Evolutionary conservation across 2,888 invertebrate species (phyloP).

Genomic region (Latrodectus elegans): DNA sequence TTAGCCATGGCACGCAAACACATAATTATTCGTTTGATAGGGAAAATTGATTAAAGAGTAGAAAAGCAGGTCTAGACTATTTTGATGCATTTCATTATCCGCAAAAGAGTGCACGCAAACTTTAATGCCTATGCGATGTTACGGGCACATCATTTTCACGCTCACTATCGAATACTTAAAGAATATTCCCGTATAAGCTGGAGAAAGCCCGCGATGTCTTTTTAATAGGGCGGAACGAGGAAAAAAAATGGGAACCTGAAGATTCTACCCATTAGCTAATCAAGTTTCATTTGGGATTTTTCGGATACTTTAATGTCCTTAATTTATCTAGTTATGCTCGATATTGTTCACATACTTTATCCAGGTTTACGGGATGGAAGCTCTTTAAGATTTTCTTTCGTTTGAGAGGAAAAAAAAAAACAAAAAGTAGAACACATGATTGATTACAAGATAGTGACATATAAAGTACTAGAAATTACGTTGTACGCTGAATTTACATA

Average conservation of each 20-base stretch:
- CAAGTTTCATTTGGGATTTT: slow-evolving; percentile 30
- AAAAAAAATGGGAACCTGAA: slow-evolving; percentile 7
- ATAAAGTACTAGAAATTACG: too few species aligned
- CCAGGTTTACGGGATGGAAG: neutral
- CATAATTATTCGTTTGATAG: slow-evolving; percentile 68
- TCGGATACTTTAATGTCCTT: slow-evolving; percentile 17
- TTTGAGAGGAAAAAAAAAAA: too few species aligned
- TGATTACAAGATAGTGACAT: too few species aligned
- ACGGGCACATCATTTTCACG: slow-evolving; percentile 40
- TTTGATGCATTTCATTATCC: slow-evolving; percentile 64
- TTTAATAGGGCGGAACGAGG: slow-evolving; percentile 7
- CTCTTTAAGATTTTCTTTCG: neutral
- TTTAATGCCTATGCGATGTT: slow-evolving; percentile 22
- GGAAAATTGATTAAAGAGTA: slow-evolving; percentile 67
- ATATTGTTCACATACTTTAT: slow-evolving; percentile 13
- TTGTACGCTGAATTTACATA: too few species aligned
- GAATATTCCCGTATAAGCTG: slow-evolving; percentile 1
- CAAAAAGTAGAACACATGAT: too few species aligned
- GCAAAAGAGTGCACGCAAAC: slow-evolving; percentile 60
- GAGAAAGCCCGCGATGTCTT: slow-evolving; percentile 13
- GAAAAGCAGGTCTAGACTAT: slow-evolving; percentile 65
- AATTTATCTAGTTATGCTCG: slow-evolving; percentile 22
- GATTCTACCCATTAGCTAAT: slow-evolving; percentile 46
- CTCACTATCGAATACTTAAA: slow-evolving; percentile 14
- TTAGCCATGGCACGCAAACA: slow-evolving; percentile 66